These are phyloP conservation scores for Mesembrinibis cayennensis DNA, from an alignment of 2,113 vertebrate genomes.

Conservation along the genomic window DNA sequence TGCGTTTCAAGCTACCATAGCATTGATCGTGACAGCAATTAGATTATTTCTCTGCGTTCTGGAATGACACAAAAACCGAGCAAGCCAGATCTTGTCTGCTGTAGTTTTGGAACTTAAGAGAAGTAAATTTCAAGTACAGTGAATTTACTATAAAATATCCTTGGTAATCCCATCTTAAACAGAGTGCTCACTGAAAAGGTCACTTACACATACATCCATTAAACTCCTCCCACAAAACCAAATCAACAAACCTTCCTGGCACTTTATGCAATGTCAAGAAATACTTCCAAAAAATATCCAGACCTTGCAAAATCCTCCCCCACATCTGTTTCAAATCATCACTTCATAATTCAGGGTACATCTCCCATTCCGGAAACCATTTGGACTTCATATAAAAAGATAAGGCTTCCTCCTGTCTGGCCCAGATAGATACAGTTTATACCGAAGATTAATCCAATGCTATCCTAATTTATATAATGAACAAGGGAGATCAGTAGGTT, in stretches of 20 bases:
- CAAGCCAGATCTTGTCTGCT: background rate
- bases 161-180: background rate
- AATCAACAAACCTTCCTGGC: background rate
- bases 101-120: background rate
- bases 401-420: constrained; percentile 6
- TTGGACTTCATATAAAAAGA: background rate
- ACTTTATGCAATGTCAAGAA: background rate
- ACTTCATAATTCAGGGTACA: background rate
- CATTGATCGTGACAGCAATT: background rate
- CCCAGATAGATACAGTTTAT: background rate
- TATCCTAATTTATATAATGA: constrained; percentile 9
- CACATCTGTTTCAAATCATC: background rate
- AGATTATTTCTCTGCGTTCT: background rate
- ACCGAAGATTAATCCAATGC: constrained; percentile 4
- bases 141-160: background rate
- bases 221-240: background rate
- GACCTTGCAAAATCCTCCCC: background rate
- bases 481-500: background rate
- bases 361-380: background rate
- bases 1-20: background rate
- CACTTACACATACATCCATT: background rate
- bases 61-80: background rate
- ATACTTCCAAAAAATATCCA: background rate
- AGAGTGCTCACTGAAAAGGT: background rate
- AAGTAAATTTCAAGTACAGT: background rate